A percentile compares a stretch with the other conserved stretches of the same genome.
Evolutionary conservation across 2,797 vertebrate genomes (phyloP).

Genomic region (Otolemur crassicaudatus): DNA sequence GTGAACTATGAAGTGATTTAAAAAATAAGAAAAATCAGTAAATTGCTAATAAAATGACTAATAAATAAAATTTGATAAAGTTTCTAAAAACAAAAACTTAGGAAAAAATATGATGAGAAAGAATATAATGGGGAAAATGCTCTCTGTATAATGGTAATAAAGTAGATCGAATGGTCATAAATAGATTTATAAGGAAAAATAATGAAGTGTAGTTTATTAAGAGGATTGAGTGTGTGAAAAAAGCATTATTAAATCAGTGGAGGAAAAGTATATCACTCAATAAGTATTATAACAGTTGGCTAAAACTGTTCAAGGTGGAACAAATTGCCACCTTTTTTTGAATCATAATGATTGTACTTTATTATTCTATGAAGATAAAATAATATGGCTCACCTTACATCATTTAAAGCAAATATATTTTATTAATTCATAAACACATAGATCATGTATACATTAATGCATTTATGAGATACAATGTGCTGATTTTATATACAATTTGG

Average conservation of each 20-base stretch:
- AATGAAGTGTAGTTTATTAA: background rate
- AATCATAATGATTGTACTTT: background rate
- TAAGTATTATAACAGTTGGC: background rate
- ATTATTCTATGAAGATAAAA: constrained; percentile 58
- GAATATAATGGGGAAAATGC: background rate
- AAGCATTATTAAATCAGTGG: background rate
- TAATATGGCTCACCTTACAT: background rate
- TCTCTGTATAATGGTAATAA: background rate
- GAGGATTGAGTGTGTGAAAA: background rate
- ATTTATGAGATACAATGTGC: too few species aligned
- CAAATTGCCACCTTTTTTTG: background rate
- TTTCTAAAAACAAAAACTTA: background rate
- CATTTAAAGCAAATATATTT: constrained; percentile 18
- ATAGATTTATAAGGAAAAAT: background rate
- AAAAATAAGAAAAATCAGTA: background rate
- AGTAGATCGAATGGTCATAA: background rate
- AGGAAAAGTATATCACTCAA: background rate
- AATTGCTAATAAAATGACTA: background rate
- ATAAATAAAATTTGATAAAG: background rate
- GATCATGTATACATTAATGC: too few species aligned
- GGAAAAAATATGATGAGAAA: background rate
- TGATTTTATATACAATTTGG: too few species aligned
- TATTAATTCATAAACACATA: too few species aligned
- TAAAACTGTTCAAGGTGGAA: background rate
- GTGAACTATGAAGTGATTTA: background rate